Evolutionary conservation across 2,113 vertebrate species (phyloP), one percentile per base, ranked within the genome.

Genomic region (Coregonus clupeaformis): DNA sequence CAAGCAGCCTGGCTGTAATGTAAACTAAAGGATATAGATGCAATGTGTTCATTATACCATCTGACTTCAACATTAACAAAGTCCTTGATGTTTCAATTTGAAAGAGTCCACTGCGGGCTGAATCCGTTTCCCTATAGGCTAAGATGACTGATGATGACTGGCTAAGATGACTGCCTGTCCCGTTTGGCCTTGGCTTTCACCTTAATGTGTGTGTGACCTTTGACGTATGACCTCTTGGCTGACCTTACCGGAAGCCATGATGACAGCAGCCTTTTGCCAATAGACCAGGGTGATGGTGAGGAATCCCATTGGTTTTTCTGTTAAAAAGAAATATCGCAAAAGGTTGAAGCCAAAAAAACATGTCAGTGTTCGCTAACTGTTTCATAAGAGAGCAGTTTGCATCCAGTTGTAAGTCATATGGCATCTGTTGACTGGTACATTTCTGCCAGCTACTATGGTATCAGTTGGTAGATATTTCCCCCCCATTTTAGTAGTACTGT

Each of bases 201-300:
- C 95, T 96, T 96, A 96, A 95, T 97, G 95, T 97, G 95, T 91
- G 89, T 91, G 89, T n/a, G 95, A 96, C 95, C 95, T 96, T 96
- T 97, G 96, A 95, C 95, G 94, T 97, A 95, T 96, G 96, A 96
- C 95, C 96, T 52, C 95, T 97, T 97, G 95, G 95, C 95, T 97
- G 95, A 97, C 95, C 95, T 96, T 96, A 96, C 95, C 94, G 94
- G n/a, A 97, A 97, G 95, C 95, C 95, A 97, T 96, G 96, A 97
- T 93, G 96, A 97, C 95, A 95, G 95, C 95, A 95, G 94, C 95
- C 95, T 96, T 95, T 96, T 97, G 95, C 95, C 95, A 96, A 96
- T 97, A 96, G 95, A 95, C 96, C 95, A 96, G 95, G 95, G 95
- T 96, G 95, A 97, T 97, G 96, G 96, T 96, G 96, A 97, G 95